phyloP scores from a whole-genome alignment of 2,113 vertebrate genomes.

The Tupaia tana region DNA sequence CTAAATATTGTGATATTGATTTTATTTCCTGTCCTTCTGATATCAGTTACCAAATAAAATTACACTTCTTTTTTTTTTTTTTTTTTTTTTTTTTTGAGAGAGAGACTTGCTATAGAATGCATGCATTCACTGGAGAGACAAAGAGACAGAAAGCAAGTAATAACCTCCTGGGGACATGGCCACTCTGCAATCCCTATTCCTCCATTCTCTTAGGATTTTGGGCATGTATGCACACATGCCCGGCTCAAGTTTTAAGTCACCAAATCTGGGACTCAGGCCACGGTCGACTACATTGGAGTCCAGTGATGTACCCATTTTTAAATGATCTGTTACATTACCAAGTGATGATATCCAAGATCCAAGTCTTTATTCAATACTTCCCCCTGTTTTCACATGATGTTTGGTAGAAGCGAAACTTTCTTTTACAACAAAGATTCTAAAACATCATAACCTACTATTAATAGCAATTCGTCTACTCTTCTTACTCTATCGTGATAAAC shows the following conservation, averaged over 20 bases:
- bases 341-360: conserved; percentile 37
- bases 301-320: conserved; percentile 39
- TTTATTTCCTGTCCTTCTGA: conserved; percentile 74
- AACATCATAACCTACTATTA: background rate
- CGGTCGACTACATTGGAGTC: too few relatives aligned
- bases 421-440: background rate
- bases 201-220: too few relatives aligned
- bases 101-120: too few relatives aligned
- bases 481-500: background rate
- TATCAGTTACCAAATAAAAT: conserved; percentile 79
- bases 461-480: background rate
- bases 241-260: too few relatives aligned
- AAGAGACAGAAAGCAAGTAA: too few relatives aligned
- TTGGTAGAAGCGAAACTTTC: background rate
- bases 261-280: too few relatives aligned
- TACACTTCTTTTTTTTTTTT: conserved; percentile 43
- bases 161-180: too few relatives aligned
- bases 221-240: too few relatives aligned
- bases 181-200: too few relatives aligned
- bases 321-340: conserved; percentile 76
- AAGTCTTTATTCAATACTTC: conserved; percentile 72
- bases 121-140: too few relatives aligned
- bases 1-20: conserved; percentile 75
- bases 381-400: background rate
- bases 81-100: conserved; percentile 52